Evolutionary conservation across 1,140 invertebrate genomes (phyloP), one percentile per base, ranked within the genome.

Genomic region (Lasioglossum albipes): DNA sequence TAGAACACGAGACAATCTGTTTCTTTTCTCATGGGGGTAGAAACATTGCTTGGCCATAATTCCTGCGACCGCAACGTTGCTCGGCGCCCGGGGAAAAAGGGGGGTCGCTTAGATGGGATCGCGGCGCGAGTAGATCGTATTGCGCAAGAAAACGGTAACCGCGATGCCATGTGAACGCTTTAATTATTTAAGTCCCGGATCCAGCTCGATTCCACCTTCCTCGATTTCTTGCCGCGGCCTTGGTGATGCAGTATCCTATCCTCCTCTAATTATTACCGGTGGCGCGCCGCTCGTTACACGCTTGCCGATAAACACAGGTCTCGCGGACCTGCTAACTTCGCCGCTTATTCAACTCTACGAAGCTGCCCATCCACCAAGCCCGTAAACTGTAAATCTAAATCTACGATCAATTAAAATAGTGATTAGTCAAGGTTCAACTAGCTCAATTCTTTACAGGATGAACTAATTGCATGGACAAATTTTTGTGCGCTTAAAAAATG

Each of bases 171-270:
- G 81, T 72, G 78, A 85, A 74, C 70, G 66, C 84, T 87, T 89
- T 87, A 88, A 88, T 89, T 89, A 89, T 88, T 89, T 80, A 83
- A 86, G 84, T 87, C 86, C 86, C 84, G 86, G 87, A 88, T 89
- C 71, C 71, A 66, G 62, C 84, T 86, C 74, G 75, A 87, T 84
- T 81, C 70, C 78, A 84, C 57, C 82, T 83, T 86, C 78, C 76
- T 81, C 74, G 74, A 75, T 83, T 78, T 87, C 77, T 81, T 84
- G 66, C 81, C 27, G 20, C 49, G 77, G 70, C 70, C 81, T 75
- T 81, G 81, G 74, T 77, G 70, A 82, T 54, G 70, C 79, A 65
- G 64, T 76, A 71, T 54, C 77, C 54, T 64, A 74, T 80, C 72
- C 71, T 67, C 75, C 65, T 67, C 77, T 75, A 86, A 84, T 71